Evolutionary conservation across 37 sponge, comb jelly and placozoan species (phyloP).

Genomic region (Axinella damicornis): DNA sequence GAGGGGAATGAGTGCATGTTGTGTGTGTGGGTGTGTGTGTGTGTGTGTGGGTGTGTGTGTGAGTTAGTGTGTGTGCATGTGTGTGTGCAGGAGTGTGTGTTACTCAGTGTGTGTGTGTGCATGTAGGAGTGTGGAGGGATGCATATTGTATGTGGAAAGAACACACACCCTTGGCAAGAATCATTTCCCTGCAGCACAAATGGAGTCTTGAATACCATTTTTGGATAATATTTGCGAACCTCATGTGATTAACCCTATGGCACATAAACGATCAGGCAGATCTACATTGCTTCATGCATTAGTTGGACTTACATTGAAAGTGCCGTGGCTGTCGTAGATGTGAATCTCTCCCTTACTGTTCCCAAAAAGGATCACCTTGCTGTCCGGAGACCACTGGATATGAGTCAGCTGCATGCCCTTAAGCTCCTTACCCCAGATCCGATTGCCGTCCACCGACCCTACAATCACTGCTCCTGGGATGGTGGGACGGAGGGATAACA

Average conservation of each 20-base stretch:
- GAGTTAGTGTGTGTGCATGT: too few species aligned
- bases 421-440: conserved; percentile 96
- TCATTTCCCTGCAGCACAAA: too few species aligned
- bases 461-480: conserved; percentile 91
- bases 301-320: conserved; percentile 64
- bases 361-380: conserved; percentile 89
- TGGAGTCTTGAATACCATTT: too few species aligned
- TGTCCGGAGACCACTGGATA: conserved; percentile 94
- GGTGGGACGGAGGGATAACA: not conserved
- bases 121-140: too few species aligned
- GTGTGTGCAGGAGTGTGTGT: not conserved
- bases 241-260: not conserved
- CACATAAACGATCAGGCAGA: not conserved
- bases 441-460: conserved; percentile 93
- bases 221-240: not conserved
- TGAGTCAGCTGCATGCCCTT: conserved; percentile 75
- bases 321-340: conserved; percentile 87
- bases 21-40: too few species aligned
- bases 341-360: conserved; percentile 83
- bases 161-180: too few species aligned
- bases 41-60: too few species aligned
- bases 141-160: too few species aligned
- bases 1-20: too few species aligned
- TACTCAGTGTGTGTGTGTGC: not conserved
- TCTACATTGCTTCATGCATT: not conserved